Base-by-base conservation (phyloP, 2,113 vertebrate genomes). In the Callopanchax toddi region DNA sequence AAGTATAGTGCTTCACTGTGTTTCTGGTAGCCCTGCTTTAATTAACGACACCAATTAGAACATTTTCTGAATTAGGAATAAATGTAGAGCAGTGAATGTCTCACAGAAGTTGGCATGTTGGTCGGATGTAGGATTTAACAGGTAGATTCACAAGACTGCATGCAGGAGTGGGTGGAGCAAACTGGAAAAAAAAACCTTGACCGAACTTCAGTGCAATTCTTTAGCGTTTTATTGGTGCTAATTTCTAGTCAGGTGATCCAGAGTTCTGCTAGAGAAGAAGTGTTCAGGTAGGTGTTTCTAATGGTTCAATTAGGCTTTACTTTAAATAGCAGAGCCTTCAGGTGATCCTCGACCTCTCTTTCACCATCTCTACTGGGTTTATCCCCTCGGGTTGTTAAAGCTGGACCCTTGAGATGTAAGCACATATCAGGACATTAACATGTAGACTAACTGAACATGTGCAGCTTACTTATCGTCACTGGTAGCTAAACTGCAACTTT, bases 11-110 rank as follows among this genome's bases (percentile, higher is more conserved):
- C 48, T 3, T 16, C 4, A 9, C 85, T 87, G 79, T 83, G 78
- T 86, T 84, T 80, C 79, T 84, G 79, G 89, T 90, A 21, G 64
- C 72, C 71, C 79, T 67, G 43, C 88, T 93, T 91, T 88, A 90
- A 91, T 92, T 92, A 91, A 81, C 74, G 1, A 6, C 36, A 53
- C 90, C 91, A 86, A 90, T 92, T 81, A 76, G 29, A 80, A 68
- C 55, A 53, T 78, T 59, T 79, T 78, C 86, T 79, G 61, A 75
- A 79, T 91, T 55, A 60, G 3, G 34, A 53, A 53, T 51, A 53
- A 49, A 17, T 18, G 43, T 12, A 23, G 29, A 42, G 25, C 26
- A 40, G 39, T 49, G n/a, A 78, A 39, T 3, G 23, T 25, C 34
- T 49, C 40, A 18, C 21, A 42, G 29, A 78, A 4, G 29, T 4